Base-by-base conservation (phyloP, 2,888 invertebrate species). In the Aphodius granarius region DNA sequence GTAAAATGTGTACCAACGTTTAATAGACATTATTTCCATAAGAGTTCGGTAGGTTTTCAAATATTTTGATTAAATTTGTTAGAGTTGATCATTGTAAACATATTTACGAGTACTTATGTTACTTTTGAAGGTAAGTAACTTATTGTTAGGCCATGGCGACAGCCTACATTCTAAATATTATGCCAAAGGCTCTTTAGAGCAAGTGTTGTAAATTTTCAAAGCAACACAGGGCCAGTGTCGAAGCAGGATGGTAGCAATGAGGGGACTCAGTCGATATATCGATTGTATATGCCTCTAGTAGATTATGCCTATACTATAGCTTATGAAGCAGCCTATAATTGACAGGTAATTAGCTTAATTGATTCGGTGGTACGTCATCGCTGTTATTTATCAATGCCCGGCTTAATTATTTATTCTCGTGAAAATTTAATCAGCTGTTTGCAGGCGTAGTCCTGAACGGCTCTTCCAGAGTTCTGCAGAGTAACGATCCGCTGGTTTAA, bases 281-380 rank as follows among this genome's bases (percentile, higher is more conserved):
- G 43, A 43, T 43, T 43, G n/a, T n/a, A 43, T 6, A 13, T 3
- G 13, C 43, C 43, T 9, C 43, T 13, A 43, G 2, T 13, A 13
- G 43, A 43, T n/a, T 43, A 43, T 43, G 43, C 43, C 13, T 3
- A 43, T 43, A 43, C 1, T 1, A 43, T 9, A 43, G 68, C 20
- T 68, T 68, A 20, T 68, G 21, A 21, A 68, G 22, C 68, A 20
- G 68, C 68, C 68, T n/a, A 22, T 22, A 68, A 68, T 21, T 68
- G 68, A 68, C 68, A 68, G 68, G 68, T 68, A 68, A 68, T 68
- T 22, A 68, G 68, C 68, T 68, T 19, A 68, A 68, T 68, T 68
- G 68, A 68, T 68, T 68, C 68, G 68, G 22, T 21, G 68, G 68
- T 68, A 20, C 68, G 22, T 68, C n/a, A 68, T 43, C 43, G 43